phyloP scores from a whole-genome alignment of 2,797 vertebrate species.

The Eleutherodactylus coqui region DNA sequence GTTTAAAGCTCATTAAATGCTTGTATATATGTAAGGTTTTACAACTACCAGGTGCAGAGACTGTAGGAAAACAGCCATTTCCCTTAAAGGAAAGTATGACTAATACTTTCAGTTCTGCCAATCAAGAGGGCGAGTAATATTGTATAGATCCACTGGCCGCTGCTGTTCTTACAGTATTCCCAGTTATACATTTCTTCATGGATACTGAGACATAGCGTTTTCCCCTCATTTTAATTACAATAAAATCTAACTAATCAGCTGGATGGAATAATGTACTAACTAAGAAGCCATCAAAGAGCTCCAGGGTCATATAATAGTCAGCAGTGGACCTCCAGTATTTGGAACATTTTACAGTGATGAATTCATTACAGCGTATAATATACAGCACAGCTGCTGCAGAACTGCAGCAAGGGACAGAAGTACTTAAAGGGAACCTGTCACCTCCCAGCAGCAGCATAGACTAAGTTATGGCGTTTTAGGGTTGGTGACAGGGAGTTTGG shows the following conservation, averaged over 20 bases:
- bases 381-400: too few relatives aligned
- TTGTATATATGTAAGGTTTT: neutral
- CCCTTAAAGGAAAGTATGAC: conserved; percentile 3
- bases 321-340: too few relatives aligned
- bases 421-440: too few relatives aligned
- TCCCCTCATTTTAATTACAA: neutral
- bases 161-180: neutral
- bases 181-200: neutral
- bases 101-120: conserved; percentile 5
- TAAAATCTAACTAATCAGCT: neutral
- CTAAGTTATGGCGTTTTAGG: too few relatives aligned
- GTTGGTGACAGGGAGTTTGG: too few relatives aligned
- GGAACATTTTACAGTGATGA: too few relatives aligned
- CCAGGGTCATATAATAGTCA: too few relatives aligned
- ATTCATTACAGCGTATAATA: too few relatives aligned
- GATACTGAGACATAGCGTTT: neutral
- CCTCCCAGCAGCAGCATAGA: too few relatives aligned
- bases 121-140: neutral
- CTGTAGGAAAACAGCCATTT: neutral
- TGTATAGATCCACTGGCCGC: neutral
- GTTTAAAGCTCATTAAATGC: neutral
- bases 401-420: too few relatives aligned
- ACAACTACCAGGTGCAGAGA: conserved; percentile 5
- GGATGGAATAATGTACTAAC: too few relatives aligned
- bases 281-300: too few relatives aligned